These are phyloP conservation scores for Macrotis lagotis DNA, from an alignment of 2,113 vertebrate genomes.

Conservation along the genomic window DNA sequence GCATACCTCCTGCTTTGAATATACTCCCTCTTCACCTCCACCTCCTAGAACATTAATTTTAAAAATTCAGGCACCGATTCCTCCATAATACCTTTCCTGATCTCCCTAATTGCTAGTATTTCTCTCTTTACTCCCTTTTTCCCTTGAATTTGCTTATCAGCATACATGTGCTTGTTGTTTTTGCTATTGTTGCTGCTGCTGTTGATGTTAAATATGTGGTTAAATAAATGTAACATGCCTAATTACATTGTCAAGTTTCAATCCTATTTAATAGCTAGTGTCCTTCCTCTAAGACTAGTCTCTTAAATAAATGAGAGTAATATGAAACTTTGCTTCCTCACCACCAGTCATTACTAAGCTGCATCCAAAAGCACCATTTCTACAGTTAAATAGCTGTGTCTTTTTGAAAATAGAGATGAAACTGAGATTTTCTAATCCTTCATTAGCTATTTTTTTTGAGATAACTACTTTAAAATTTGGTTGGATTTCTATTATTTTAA, in stretches of 20 bases:
- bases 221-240: too few species aligned
- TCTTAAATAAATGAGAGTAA: neutral
- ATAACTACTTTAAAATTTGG: neutral
- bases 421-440: conserved; percentile 9
- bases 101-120: neutral
- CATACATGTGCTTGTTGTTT: too few species aligned
- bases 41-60: neutral
- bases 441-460: neutral
- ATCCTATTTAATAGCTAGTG: neutral
- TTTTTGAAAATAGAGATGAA: conserved; percentile 12
- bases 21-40: neutral
- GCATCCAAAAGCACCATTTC: neutral
- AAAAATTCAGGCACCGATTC: neutral
- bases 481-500: neutral
- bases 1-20: neutral
- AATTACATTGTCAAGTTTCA: neutral
- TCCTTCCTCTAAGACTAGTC: neutral
- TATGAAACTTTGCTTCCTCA: neutral
- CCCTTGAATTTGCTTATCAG: neutral
- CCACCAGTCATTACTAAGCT: neutral
- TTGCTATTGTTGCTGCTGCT: neutral
- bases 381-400: neutral
- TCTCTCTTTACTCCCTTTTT: neutral
- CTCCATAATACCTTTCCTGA: neutral
- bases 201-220: too few species aligned